Evolutionary conservation across 2,797 vertebrate species (phyloP), one percentile per base, ranked within the genome.

Genomic region (Fistularia tabacaria): DNA sequence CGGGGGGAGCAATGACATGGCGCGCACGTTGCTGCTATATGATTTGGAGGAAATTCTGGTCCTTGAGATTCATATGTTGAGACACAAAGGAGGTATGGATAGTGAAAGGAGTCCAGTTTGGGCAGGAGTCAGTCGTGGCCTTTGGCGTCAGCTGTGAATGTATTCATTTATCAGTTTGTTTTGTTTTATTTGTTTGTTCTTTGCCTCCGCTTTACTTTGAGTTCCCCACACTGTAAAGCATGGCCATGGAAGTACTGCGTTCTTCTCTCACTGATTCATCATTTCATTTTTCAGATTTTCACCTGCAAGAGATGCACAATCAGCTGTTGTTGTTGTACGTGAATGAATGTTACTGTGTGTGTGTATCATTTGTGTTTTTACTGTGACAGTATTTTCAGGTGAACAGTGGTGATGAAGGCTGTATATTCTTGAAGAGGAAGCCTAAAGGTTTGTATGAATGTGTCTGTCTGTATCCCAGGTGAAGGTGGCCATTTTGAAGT

Each of bases 401-500:
- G 44, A 69, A 43, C 63, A 49, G 46, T 55, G 59, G 43, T 46
- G 64, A 14, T 66, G 11, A 57, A 40, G 10, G 45, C 13, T 45
- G 8, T 46, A 6, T 59, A 10, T 51, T 7, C 3, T 50, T 15
- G 11, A 12, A 11, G 10, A 10, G 9, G 25, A 43, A 8, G 7
- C 44, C 67, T 78, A 46, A 75, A 46, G 14, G 15, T 44, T 50
- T 60, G 54, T 38, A 10, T 47, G 10, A 67, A 55, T 57, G 37
- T 65, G 43, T 63, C 9, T 47, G 47, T 70, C 51, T 74, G 14
- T 54, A 0, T 64, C 36, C 6, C 89, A 98, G 96, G 96, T 99
- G 69, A 98, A 98, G 83, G 95, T 95, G 80, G 95, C 94, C 70
- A 97, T 97, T 71, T 89, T 98, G 71, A 96, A 95, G 78, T 98